Evolutionary conservation across 2,113 vertebrate genomes (phyloP).

Genomic region (Isurus oxyrinchus): DNA sequence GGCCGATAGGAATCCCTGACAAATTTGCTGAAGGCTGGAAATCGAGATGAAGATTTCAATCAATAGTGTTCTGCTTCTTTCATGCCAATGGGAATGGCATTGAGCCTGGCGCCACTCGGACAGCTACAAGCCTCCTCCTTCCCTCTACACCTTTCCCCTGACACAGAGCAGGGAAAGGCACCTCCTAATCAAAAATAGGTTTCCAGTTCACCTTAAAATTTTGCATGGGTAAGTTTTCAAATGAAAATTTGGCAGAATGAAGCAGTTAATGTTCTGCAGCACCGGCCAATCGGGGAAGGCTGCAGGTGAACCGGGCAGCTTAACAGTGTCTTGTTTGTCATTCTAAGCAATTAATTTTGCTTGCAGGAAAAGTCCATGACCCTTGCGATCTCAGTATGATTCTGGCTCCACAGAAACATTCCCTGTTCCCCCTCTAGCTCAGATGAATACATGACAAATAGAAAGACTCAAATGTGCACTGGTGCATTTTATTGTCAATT

Average conservation of each 20-base stretch:
- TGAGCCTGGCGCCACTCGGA: neutral
- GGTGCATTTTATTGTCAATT: neutral
- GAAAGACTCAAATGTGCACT: neutral
- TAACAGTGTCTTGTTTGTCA: neutral
- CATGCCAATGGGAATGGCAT: neutral
- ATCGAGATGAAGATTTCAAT: neutral
- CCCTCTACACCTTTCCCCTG: too few species aligned
- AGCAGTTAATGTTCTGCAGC: neutral
- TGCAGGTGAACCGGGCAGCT: neutral
- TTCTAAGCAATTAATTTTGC: neutral
- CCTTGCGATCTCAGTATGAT: neutral
- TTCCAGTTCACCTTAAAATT: neutral
- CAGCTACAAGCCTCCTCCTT: neutral
- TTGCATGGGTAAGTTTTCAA: neutral
- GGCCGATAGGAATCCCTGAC: neutral
- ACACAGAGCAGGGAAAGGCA: neutral
- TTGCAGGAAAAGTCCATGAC: neutral
- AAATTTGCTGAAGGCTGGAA: neutral
- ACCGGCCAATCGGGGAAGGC: too few species aligned
- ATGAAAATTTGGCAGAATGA: neutral
- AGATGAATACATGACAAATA: neutral
- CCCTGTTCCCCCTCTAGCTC: neutral
- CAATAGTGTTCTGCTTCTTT: neutral
- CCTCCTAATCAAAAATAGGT: neutral
- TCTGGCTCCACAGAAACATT: neutral